These are phyloP conservation scores for Chanos chanos DNA, from an alignment of 2,797 vertebrate species.

Conservation along the genomic window DNA sequence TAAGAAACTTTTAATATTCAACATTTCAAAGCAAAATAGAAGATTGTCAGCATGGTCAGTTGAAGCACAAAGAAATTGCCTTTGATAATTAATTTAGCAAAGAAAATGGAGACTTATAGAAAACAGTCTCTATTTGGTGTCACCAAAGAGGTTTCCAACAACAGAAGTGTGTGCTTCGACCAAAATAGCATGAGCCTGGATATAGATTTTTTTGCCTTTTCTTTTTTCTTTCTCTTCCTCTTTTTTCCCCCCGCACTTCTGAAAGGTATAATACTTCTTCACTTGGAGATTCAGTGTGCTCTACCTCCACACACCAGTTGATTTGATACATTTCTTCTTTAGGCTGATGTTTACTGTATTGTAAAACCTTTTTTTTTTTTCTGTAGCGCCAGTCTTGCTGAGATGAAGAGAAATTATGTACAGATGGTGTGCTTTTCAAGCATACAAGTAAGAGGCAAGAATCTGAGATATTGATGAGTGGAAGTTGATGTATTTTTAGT, in stretches of 20 bases:
- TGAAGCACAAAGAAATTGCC: constrained; percentile 44
- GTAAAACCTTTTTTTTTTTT: constrained; percentile 14
- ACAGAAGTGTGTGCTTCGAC: constrained; percentile 38
- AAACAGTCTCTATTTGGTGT: constrained; percentile 41
- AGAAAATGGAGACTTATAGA: constrained; percentile 52
- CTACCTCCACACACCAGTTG: constrained; percentile 6
- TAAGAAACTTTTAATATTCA: constrained; percentile 70
- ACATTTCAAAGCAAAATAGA: constrained; percentile 49
- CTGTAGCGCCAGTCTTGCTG: background rate
- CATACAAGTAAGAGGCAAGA: background rate
- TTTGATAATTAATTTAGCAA: constrained; percentile 71
- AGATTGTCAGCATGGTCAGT: constrained; percentile 57
- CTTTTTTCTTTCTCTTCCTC: background rate
- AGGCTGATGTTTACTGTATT: constrained; percentile 3
- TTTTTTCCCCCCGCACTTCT: constrained; percentile 3
- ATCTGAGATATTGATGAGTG: no score
- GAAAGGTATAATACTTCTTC: background rate
- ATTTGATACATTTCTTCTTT: constrained; percentile 6
- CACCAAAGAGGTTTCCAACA: constrained; percentile 49
- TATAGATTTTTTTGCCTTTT: constrained; percentile 14
- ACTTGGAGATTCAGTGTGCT: constrained; percentile 13
- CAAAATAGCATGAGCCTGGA: constrained; percentile 17
- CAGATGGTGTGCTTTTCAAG: constrained; percentile 1
- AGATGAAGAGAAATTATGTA: background rate
- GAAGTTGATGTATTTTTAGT: no score